These are phyloP conservation scores for Epizoanthus fatuus DNA, from an alignment of 92 coral and sea anemone genomes.

Conservation along the genomic window DNA sequence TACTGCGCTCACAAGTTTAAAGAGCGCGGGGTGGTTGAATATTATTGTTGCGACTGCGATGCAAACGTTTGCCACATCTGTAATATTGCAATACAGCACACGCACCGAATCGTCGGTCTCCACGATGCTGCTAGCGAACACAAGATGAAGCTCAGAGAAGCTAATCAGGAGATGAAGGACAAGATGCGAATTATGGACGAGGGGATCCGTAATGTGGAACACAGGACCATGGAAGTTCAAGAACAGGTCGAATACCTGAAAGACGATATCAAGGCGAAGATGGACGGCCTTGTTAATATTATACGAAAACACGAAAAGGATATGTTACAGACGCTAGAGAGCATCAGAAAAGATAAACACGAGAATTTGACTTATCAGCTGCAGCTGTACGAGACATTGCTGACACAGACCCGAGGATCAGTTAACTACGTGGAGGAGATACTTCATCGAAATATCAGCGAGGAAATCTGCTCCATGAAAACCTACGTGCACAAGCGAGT, in stretches of 20 bases:
- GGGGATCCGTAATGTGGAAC: conserved; percentile 85
- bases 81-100: conserved; percentile 92
- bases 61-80: conserved; percentile 92
- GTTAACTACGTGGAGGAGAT: conserved; percentile 81
- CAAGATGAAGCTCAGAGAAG: conserved; percentile 80
- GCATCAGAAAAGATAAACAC: conserved; percentile 86
- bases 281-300: conserved; percentile 78
- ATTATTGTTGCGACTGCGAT: conserved; percentile 91
- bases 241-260: conserved; percentile 89
- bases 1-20: conserved; percentile 91
- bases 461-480: conserved; percentile 87
- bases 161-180: conserved; percentile 69
- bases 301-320: conserved; percentile 81
- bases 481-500: conserved; percentile 80
- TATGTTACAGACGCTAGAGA: conserved; percentile 82
- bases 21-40: conserved; percentile 90
- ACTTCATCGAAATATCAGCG: conserved; percentile 81
- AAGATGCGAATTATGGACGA: conserved; percentile 77
- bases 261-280: conserved; percentile 86
- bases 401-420: conserved; percentile 78
- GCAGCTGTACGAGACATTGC: conserved; percentile 80
- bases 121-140: conserved; percentile 92
- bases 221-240: conserved; percentile 84
- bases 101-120: conserved; percentile 85
- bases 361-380: conserved; percentile 85